Evolutionary conservation across 2,113 vertebrate genomes (phyloP).

Genomic region (Pitta sordida): DNA sequence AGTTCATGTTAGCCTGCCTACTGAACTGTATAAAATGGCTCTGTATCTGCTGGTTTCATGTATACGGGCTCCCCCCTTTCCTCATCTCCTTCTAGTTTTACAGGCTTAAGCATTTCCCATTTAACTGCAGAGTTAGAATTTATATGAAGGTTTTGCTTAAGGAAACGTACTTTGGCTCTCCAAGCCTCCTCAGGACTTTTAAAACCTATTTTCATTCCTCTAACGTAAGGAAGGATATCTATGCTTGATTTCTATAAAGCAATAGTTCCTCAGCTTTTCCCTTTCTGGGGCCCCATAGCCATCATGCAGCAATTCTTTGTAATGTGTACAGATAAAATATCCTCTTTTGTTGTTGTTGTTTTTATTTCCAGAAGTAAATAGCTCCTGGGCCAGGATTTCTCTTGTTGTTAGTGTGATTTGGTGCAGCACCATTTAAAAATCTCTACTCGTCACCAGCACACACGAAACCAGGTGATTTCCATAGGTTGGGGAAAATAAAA

Average conservation of each 20-base stretch:
- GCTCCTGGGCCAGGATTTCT: neutral
- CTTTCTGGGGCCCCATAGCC: conserved; percentile 23
- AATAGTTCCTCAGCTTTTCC: conserved; percentile 21
- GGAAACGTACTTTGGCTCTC: neutral
- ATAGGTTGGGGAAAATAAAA: neutral
- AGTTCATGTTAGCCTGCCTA: conserved; percentile 62
- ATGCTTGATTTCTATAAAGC: conserved; percentile 33
- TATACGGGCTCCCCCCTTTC: neutral
- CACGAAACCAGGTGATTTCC: neutral
- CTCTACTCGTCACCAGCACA: neutral
- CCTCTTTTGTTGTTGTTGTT: neutral
- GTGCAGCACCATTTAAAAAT: neutral
- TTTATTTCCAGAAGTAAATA: conserved; percentile 22
- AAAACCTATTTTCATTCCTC: neutral
- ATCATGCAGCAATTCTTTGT: neutral
- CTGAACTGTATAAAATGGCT: conserved; percentile 62
- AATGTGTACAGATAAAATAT: conserved; percentile 26
- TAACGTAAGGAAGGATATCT: neutral
- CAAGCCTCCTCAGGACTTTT: neutral
- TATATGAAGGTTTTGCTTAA: neutral
- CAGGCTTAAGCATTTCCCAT: conserved; percentile 24
- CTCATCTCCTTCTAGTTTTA: conserved; percentile 31
- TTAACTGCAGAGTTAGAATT: conserved; percentile 27
- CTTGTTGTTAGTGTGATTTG: neutral
- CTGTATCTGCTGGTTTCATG: conserved; percentile 58